phyloP scores from a whole-genome alignment of 2,888 invertebrate genomes.

The Dasysyrphus albostriatus region DNA sequence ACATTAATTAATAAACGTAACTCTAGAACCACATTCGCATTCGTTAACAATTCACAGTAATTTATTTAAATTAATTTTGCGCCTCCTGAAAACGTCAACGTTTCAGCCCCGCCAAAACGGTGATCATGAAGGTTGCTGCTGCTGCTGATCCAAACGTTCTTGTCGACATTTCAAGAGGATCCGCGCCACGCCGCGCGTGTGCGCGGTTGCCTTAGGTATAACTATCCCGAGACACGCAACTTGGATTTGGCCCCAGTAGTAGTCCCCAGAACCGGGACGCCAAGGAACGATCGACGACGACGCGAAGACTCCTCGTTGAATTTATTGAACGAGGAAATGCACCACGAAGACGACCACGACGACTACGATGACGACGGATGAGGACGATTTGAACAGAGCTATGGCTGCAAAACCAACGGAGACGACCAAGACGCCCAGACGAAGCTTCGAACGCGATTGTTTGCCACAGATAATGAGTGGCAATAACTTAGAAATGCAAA shows the following conservation, averaged over 20 bases:
- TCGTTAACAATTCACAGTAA: conserved; percentile 69
- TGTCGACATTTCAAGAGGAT: conserved; percentile 71
- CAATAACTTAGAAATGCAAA: conserved; percentile 73
- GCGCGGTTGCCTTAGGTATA: conserved; percentile 57
- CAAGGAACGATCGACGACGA: conserved; percentile 5
- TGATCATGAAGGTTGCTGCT: conserved; percentile 42
- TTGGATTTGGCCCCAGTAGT: neutral
- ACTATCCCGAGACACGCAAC: conserved; percentile 73
- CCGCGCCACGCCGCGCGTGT: conserved; percentile 48
- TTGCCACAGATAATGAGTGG: conserved; percentile 68
- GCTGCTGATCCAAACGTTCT: conserved; percentile 50
- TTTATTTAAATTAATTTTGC: conserved; percentile 73
- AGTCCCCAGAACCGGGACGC: neutral
- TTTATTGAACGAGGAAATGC: conserved; percentile 72
- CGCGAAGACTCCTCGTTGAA: conserved; percentile 58
- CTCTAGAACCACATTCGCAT: conserved; percentile 58
- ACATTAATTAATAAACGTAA: conserved; percentile 72
- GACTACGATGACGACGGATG: conserved; percentile 25
- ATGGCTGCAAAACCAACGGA: conserved; percentile 4
- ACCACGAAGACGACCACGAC: conserved; percentile 36
- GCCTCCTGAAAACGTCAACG: conserved; percentile 51
- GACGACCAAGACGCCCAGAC: conserved; percentile 31
- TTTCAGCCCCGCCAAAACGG: conserved; percentile 36
- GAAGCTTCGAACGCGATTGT: conserved; percentile 69
- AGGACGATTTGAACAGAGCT: conserved; percentile 16